Conservation (phyloP, 2,797 vertebrate genomes). For the Serranus cabrilla region DNA sequence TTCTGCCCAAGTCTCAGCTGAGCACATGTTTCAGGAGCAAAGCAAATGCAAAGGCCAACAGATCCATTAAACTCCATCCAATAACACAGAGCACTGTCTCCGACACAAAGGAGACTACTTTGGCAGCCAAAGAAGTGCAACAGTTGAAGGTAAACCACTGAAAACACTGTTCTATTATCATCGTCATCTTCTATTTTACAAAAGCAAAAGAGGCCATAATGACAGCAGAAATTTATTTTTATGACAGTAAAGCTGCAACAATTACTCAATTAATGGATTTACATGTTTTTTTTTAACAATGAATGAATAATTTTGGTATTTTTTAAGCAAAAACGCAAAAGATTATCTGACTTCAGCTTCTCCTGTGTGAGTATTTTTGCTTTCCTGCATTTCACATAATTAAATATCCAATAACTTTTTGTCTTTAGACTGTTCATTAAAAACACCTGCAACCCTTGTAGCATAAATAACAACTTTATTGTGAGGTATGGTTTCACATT, state of each 20-base stretch:
- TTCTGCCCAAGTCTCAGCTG: conserved; percentile 77
- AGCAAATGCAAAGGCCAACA: conserved; percentile 75
- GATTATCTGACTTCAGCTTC: not conserved
- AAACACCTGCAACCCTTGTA: not conserved
- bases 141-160: conserved; percentile 10
- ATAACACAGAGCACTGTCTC: conserved; percentile 48
- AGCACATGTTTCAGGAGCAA: conserved; percentile 74
- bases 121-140: conserved; percentile 34
- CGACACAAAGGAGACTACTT: conserved; percentile 38
- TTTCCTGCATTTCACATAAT: not conserved
- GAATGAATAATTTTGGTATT: not conserved
- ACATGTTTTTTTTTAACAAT: too few relatives aligned
- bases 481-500: not conserved
- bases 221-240: not conserved
- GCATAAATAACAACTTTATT: not conserved
- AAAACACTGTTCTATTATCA: not conserved
- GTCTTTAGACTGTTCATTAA: not conserved
- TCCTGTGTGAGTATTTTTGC: too few relatives aligned
- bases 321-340: not conserved
- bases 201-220: not conserved
- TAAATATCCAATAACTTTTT: not conserved
- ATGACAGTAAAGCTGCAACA: too few relatives aligned
- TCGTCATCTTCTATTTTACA: not conserved
- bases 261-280: too few relatives aligned
- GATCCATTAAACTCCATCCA: conserved; percentile 76